These are phyloP conservation scores for Channallabes apus DNA, from an alignment of 2,797 vertebrate species.

Conservation along the genomic window DNA sequence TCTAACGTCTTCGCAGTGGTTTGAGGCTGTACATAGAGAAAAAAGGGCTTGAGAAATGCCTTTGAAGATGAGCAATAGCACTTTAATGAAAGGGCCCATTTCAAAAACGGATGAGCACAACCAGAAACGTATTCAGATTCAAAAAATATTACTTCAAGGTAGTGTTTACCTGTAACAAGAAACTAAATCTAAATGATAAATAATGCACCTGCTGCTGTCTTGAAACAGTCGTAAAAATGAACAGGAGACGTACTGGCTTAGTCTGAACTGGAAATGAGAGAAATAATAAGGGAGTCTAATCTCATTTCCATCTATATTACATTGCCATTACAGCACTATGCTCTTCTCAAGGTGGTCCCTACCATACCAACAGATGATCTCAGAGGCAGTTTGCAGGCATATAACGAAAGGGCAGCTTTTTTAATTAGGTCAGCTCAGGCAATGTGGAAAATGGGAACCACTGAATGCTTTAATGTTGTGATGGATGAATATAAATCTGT, in stretches of 20 bases:
- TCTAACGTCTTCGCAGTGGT: not conserved
- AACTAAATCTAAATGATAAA: constrained; percentile 53
- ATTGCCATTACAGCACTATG: constrained; percentile 40
- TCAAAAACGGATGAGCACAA: constrained; percentile 32
- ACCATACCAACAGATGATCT: constrained; percentile 51
- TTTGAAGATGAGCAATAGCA: constrained; percentile 43
- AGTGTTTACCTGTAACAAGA: constrained; percentile 54
- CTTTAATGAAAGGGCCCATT: constrained; percentile 42
- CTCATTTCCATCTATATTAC: constrained; percentile 66
- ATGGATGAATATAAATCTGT: not conserved
- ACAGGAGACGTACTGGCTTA: constrained; percentile 45
- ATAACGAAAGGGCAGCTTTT: constrained; percentile 30
- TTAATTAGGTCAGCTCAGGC: constrained; percentile 46
- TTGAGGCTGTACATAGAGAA: not conserved
- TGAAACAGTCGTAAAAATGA: constrained; percentile 37
- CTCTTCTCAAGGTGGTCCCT: constrained; percentile 31
- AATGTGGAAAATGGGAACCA: constrained; percentile 34
- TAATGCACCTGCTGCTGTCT: constrained; percentile 57
- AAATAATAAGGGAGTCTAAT: constrained; percentile 61
- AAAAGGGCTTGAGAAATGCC: constrained; percentile 24
- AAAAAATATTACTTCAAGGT: constrained; percentile 51
- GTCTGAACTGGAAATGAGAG: constrained; percentile 53
- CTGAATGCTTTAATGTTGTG: constrained; percentile 18
- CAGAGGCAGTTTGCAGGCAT: constrained; percentile 9
- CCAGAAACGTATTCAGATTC: constrained; percentile 44